A percentile compares a stretch with the other conserved stretches of the same genome.
These are phyloP conservation scores for Cyclopterus lumpus DNA, from an alignment of 2,797 vertebrate genomes.

Conservation along the genomic window DNA sequence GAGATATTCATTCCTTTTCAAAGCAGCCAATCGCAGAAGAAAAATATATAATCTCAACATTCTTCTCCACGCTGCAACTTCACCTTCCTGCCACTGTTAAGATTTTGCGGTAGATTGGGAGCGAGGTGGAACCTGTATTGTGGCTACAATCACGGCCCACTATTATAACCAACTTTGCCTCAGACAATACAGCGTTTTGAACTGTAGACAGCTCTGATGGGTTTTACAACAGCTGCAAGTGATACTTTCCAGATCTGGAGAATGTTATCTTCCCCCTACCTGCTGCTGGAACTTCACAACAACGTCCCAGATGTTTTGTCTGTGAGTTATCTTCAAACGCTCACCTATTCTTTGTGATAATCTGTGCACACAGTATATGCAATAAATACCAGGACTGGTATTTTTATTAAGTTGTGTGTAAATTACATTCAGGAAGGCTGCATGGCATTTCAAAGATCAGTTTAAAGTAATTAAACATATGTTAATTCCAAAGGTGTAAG, in stretches of 20 bases:
- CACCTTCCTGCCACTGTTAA: slow-evolving; percentile 58
- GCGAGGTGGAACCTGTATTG: slow-evolving; percentile 83
- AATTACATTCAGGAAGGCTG: slow-evolving; percentile 4
- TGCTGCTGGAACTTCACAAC: slow-evolving; percentile 68
- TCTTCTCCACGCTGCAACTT: slow-evolving; percentile 52
- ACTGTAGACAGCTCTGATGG: slow-evolving; percentile 73
- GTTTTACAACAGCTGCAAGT: slow-evolving; percentile 78
- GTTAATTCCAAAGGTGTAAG: background rate
- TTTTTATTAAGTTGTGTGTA: background rate
- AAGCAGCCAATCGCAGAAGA: slow-evolving; percentile 41
- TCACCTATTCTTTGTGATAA: slow-evolving; percentile 42
- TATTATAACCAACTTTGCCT: slow-evolving; percentile 73
- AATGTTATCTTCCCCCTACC: slow-evolving; percentile 67
- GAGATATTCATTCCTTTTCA: slow-evolving; percentile 35
- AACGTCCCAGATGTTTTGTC: slow-evolving; percentile 75
- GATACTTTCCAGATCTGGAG: slow-evolving; percentile 69
- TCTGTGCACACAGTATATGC: slow-evolving; percentile 13
- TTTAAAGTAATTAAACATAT: background rate
- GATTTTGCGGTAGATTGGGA: slow-evolving; percentile 76
- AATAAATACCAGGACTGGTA: background rate
- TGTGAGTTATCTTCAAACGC: slow-evolving; percentile 65
- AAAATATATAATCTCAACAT: slow-evolving; percentile 53
- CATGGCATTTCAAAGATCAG: background rate
- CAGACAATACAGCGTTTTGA: slow-evolving; percentile 78
- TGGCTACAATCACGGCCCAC: slow-evolving; percentile 81